Evolutionary conservation across 2,888 invertebrate species (phyloP), one percentile per base, ranked within the genome.

Genomic region (Sphinx pinastri): DNA sequence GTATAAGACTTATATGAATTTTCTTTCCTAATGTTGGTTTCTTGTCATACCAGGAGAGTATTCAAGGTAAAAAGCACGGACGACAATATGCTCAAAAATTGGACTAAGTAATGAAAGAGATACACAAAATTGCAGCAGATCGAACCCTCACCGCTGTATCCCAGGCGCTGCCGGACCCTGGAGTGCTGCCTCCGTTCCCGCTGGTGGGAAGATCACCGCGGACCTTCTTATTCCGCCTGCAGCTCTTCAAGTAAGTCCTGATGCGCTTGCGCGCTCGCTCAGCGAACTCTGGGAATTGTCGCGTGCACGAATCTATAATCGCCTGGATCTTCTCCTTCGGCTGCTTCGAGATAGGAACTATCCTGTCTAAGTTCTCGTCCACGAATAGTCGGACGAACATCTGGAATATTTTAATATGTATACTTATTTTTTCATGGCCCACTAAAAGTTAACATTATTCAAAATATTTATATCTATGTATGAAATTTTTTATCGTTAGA

Each of bases 241-340:
- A 99, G 68, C 98, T 98, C 94, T 99, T 99, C 85, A 99, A 95
- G 91, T 99, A 99, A 70, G 99, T 99, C 77, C 99, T 95, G 86
- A 99, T 98, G 76, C 99, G 95, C 93, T 99, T 99, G 78, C 99
- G 95, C 72, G 99, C 98, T 72, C 99, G 95, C 87, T 99, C 98
- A 72, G 98, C 98, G 85, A 99, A 99, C 92, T 99, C 99, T 72
- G 99, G 99, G 87, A 99, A 99, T 94, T 99, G 99, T 80, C 99
- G 95, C 74, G 98, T 98, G 93, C 99, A 99, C 25, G 99, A 99
- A 89, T 99, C 99, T 75, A 99, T 98, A 87, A 99, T 99, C 25
- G 99, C 99, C 87, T 99, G 99, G 78, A 99, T 98, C 94, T 99
- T 99, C 89, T 99, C 99, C 88, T 99, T 99, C 11, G 99, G 99